Evolutionary conservation across 1,140 invertebrate genomes (phyloP).

Genomic region (Diorhabda elongata): DNA sequence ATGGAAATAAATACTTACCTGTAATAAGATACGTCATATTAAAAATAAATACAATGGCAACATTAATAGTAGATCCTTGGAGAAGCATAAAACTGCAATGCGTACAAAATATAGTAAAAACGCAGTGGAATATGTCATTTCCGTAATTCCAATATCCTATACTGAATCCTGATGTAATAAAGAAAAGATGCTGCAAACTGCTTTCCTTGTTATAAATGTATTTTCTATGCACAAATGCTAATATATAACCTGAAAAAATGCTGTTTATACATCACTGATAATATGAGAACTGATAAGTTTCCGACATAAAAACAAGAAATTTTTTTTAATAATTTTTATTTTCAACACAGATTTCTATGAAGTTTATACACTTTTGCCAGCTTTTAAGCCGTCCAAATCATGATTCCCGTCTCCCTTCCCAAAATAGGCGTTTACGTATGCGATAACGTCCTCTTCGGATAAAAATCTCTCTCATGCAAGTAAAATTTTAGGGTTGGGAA

Average conservation of each 20-base stretch:
- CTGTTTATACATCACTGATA: too few relatives aligned
- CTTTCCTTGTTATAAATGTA: constrained; percentile 53
- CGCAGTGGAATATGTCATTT: constrained; percentile 65
- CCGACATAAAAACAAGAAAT: too few relatives aligned
- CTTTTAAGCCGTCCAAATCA: too few relatives aligned
- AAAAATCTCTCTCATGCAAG: too few relatives aligned
- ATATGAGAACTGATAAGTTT: too few relatives aligned
- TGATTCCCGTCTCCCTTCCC: too few relatives aligned
- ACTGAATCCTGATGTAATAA: constrained; percentile 62
- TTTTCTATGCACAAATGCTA: constrained; percentile 67
- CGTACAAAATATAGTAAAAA: constrained; percentile 63
- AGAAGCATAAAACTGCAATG: constrained; percentile 60
- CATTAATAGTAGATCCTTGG: constrained; percentile 58
- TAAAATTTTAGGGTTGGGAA: too few relatives aligned
- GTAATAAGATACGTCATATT: constrained; percentile 73
- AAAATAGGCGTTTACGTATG: too few relatives aligned
- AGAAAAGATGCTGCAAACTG: constrained; percentile 67
- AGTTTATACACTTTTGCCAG: too few relatives aligned
- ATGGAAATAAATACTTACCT: constrained; percentile 43
- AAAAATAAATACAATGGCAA: constrained; percentile 70
- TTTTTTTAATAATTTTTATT: too few relatives aligned
- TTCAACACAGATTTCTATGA: too few relatives aligned
- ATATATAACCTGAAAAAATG: constrained; percentile 66
- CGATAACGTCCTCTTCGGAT: too few relatives aligned
- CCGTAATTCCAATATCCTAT: constrained; percentile 84